A percentile compares a stretch with the other conserved stretches of the same genome.
Conservation (phyloP, 2,888 invertebrate genomes). For the Brachyptera putata region DNA sequence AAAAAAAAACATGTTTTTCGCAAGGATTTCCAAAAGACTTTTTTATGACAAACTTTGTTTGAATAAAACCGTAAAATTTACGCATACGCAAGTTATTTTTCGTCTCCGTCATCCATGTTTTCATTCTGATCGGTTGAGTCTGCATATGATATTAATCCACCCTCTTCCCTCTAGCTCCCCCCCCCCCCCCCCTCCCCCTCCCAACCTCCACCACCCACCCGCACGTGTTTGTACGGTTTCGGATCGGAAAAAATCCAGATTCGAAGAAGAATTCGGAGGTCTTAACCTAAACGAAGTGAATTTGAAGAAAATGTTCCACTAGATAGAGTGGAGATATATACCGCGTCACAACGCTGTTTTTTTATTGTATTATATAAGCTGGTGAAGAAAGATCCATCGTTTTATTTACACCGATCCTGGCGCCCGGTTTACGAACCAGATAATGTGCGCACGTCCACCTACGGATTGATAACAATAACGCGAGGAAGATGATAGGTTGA, state of each 20-base stretch:
- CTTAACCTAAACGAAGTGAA: constrained; percentile 9
- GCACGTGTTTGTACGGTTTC: too few relatives aligned
- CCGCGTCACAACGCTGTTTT: too few relatives aligned
- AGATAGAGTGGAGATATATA: background rate
- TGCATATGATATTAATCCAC: constrained; percentile 5
- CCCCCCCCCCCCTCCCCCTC: background rate
- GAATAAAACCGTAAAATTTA: constrained; percentile 8
- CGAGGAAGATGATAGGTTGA: too few relatives aligned
- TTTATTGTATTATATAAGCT: too few relatives aligned
- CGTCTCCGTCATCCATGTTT: background rate
- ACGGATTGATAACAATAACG: too few relatives aligned
- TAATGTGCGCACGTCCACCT: too few relatives aligned
- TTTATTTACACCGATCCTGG: background rate
- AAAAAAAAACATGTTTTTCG: constrained; percentile 6
- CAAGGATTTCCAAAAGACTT: background rate
- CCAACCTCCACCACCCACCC: background rate
- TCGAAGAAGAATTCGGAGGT: background rate
- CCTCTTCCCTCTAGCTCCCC: background rate
- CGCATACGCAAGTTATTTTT: constrained; percentile 10
- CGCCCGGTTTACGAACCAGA: background rate
- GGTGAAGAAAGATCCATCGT: background rate
- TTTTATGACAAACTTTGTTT: constrained; percentile 11
- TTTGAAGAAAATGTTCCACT: background rate
- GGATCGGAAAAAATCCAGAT: too few relatives aligned
- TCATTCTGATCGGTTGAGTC: constrained; percentile 3